These are phyloP conservation scores for Sebastes vulpes DNA, from an alignment of 2,797 vertebrate genomes.

Conservation along the genomic window DNA sequence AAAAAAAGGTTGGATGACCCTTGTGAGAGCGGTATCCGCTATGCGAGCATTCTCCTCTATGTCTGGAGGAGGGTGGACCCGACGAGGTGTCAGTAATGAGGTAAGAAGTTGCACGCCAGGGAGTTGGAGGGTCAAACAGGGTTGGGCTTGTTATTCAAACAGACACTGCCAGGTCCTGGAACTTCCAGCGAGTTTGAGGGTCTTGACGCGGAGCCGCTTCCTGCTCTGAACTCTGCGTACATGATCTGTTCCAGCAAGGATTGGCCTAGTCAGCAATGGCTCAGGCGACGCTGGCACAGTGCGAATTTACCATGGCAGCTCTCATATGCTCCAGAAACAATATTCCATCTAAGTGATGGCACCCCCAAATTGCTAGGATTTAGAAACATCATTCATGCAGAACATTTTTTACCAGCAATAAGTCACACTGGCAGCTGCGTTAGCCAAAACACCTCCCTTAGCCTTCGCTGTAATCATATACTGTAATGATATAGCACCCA, in stretches of 20 bases:
- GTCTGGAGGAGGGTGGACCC: slow-evolving; percentile 59
- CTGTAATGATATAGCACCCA: slow-evolving; percentile 60
- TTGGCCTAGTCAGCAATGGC: slow-evolving; percentile 24
- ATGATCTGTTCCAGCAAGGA: slow-evolving; percentile 35
- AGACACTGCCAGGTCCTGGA: slow-evolving; percentile 36
- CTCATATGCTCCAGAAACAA: slow-evolving; percentile 30
- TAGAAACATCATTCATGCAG: slow-evolving; percentile 51
- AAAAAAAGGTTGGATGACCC: slow-evolving; percentile 64
- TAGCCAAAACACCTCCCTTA: slow-evolving; percentile 56
- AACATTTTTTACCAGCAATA: slow-evolving; percentile 45
- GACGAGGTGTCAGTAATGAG: slow-evolving; percentile 67
- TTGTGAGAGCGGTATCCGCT: slow-evolving; percentile 44
- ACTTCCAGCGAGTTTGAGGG: slow-evolving; percentile 17
- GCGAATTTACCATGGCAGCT: slow-evolving; percentile 38
- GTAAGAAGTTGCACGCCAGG: slow-evolving; percentile 63
- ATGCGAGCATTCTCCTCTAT: slow-evolving; percentile 7
- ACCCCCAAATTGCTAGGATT: slow-evolving; percentile 42
- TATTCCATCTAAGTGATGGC: slow-evolving; percentile 26
- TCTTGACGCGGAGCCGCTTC: slow-evolving; percentile 67
- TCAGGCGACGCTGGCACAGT: background rate
- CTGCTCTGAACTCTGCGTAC: slow-evolving; percentile 45
- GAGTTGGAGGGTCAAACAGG: slow-evolving; percentile 61
- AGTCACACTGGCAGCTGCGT: slow-evolving; percentile 52
- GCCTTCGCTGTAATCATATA: slow-evolving; percentile 55
- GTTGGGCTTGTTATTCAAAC: slow-evolving; percentile 68